Base-by-base conservation (phyloP, 1,140 invertebrate species). In the Bombus consobrinus region DNA sequence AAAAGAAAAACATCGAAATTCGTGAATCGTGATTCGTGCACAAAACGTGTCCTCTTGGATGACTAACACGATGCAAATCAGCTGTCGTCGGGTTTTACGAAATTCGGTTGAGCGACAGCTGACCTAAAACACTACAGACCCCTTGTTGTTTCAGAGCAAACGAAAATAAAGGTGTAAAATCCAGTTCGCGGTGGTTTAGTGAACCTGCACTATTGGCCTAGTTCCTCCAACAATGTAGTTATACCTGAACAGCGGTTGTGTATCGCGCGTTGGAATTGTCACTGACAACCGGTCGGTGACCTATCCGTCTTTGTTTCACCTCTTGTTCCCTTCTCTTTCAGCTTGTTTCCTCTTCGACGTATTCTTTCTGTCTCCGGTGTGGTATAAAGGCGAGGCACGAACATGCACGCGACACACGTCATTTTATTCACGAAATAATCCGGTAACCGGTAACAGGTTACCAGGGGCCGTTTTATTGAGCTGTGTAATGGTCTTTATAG, bases 141-240 rank as follows among this genome's bases (percentile, higher is more conserved):
- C 34, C 15, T 13, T 75, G 68, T 83, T 53, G 68, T 83, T 53
- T 22, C 34, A 13, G 41, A 18, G 18, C 64, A 64, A 86, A 82
- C 66, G 76, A 89, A 87, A 84, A 64, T 68, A 82, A 88, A 91
- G 78, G 39, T 87, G 66, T 80, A 57, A 1, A 87, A 86, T 84
- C 78, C 37, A 76, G 85, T 88, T 59, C 66, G 39, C 41, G 34
- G 66, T 41, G 62, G 87, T 90, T 90, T 90, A 91, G 85, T 83
- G 73, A 91, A 92, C 91, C 84, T 90, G 91, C 84, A 85, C 80
- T 43, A 86, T 90, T 92, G 90, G 73, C 87, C 90, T 82, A 89
- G 83, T 89, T 92, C 28, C 85, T 28, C 28, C 62, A 88, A 90
- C 87, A 88, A 89, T 47, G 69, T 82, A 41, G 57, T 64, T 68